phyloP scores from a whole-genome alignment of 2,797 vertebrate species.

The Hipposideros larvatus region DNA sequence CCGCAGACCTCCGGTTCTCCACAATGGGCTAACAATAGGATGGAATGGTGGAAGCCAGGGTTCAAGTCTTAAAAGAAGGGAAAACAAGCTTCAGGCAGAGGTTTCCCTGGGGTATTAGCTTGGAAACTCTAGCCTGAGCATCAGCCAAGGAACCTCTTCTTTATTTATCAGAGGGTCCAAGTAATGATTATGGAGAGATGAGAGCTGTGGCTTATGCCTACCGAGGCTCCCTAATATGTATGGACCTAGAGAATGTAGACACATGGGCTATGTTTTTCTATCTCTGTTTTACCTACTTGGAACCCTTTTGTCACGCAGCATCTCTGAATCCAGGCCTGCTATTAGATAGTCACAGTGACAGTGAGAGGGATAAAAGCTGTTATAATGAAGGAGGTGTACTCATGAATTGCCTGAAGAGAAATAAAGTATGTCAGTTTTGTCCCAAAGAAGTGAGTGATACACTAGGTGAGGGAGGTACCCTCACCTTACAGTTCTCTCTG shows the following conservation, averaged over 20 bases:
- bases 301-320: neutral
- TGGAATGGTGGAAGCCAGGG: neutral
- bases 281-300: neutral
- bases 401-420: neutral
- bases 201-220: neutral
- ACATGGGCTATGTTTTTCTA: neutral
- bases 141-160: neutral
- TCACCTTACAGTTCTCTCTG: neutral
- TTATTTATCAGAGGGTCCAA: neutral
- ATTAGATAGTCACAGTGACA: neutral
- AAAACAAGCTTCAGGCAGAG: neutral
- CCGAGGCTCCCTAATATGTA: neutral
- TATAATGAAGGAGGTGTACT: neutral
- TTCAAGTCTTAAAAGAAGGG: neutral
- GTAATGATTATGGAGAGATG: neutral
- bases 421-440: neutral
- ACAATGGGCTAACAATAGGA: neutral
- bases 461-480: neutral
- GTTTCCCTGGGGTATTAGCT: neutral
- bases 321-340: neutral
- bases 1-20: no score
- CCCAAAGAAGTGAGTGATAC: neutral
- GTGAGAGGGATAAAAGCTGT: neutral
- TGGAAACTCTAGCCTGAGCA: neutral
- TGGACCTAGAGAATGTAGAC: neutral